Evolutionary conservation across 2,888 invertebrate species (phyloP).

Genomic region (Cepaea hortensis): DNA sequence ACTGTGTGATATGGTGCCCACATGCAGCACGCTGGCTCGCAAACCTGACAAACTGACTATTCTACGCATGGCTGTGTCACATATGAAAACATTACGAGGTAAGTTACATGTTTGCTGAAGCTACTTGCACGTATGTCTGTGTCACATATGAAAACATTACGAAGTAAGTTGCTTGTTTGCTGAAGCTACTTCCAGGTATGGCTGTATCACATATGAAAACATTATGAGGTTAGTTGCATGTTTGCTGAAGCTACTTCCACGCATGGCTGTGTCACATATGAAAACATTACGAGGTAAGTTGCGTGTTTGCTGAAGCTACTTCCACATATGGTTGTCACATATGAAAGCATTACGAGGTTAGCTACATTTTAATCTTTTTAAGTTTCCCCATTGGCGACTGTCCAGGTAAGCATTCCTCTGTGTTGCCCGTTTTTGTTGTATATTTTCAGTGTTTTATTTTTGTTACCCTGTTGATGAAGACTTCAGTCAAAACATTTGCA

Average conservation of each 20-base stretch:
- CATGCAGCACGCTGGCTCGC: slow-evolving; percentile 96
- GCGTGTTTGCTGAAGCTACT: neutral
- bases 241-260: neutral
- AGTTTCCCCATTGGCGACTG: too few relatives aligned
- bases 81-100: slow-evolving; percentile 98
- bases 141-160: slow-evolving; percentile 90
- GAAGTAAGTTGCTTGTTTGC: slow-evolving; percentile 82
- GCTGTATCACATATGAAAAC: slow-evolving; percentile 86
- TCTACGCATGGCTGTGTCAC: slow-evolving; percentile 98
- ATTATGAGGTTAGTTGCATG: slow-evolving; percentile 84
- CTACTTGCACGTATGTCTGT: too few relatives aligned
- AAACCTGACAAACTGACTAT: slow-evolving; percentile 99
- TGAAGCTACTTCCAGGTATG: too few relatives aligned
- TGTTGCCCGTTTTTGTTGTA: too few relatives aligned
- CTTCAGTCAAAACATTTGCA: too few relatives aligned
- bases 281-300: slow-evolving; percentile 91
- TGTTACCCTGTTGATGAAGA: too few relatives aligned
- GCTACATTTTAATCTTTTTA: too few relatives aligned
- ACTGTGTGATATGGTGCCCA: slow-evolving; percentile 99
- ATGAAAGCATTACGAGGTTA: too few relatives aligned
- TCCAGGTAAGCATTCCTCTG: too few relatives aligned
- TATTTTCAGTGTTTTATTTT: too few relatives aligned
- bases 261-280: slow-evolving; percentile 80
- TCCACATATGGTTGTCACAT: too few relatives aligned
- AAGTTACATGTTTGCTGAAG: slow-evolving; percentile 11